Conservation (phyloP, 1,140 invertebrate genomes). For the Calephelis virginiensis region DNA sequence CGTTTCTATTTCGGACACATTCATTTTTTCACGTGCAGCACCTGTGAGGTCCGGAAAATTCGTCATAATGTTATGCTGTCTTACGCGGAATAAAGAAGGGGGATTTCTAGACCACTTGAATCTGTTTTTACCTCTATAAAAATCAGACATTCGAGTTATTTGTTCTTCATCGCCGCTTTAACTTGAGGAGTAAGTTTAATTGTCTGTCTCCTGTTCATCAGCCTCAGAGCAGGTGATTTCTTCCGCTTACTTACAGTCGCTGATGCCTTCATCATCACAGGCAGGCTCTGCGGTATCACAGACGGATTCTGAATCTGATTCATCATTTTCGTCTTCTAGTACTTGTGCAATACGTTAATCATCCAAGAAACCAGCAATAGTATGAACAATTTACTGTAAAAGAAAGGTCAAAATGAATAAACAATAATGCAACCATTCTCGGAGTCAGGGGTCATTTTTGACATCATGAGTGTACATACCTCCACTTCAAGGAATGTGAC, state of each 20-base stretch:
- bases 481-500: constrained; percentile 11
- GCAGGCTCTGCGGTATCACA: not conserved
- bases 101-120: not conserved
- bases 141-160: not conserved
- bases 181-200: not conserved
- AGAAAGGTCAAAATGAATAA: not conserved
- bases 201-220: not conserved
- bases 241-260: not conserved
- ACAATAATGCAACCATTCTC: constrained; percentile 12
- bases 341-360: constrained; percentile 10
- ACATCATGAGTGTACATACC: constrained; percentile 13
- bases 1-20: too few relatives aligned
- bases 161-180: not conserved
- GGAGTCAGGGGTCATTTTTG: constrained; percentile 10
- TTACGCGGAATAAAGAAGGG: not conserved
- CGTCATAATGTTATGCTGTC: too few relatives aligned
- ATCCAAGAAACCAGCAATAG: constrained; percentile 3
- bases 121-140: not conserved
- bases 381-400: constrained; percentile 1
- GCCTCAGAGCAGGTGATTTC: not conserved
- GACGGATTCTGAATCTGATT: constrained; percentile 1
- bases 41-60: too few relatives aligned
- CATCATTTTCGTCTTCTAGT: constrained; percentile 9
- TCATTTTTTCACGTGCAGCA: too few relatives aligned
- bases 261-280: not conserved